Evolutionary conservation across 2,113 vertebrate genomes (phyloP).

Genomic region (Marmota monax): DNA sequence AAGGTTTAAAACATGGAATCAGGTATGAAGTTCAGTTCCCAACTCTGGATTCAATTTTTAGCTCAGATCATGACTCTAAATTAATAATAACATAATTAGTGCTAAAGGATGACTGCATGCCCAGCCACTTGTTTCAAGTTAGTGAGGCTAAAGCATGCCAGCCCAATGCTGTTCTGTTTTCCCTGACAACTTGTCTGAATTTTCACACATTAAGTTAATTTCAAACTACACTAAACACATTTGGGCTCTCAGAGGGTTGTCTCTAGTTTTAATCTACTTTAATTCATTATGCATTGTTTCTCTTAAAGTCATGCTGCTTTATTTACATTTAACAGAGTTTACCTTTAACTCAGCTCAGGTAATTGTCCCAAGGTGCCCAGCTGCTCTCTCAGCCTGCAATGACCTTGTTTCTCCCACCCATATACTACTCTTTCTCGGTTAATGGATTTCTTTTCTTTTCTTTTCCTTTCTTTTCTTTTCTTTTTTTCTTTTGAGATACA

Average conservation of each 20-base stretch:
- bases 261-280: constrained; percentile 63
- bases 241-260: constrained; percentile 39
- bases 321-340: constrained; percentile 66
- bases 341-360: constrained; percentile 30
- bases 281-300: constrained; percentile 34
- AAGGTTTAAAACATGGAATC: neutral
- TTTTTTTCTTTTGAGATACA: neutral
- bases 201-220: constrained; percentile 54
- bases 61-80: neutral
- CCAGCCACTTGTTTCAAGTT: neutral
- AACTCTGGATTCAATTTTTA: neutral
- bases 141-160: neutral
- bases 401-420: neutral
- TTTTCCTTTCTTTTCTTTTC: neutral
- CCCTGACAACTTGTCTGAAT: neutral
- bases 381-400: neutral
- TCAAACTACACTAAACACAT: constrained; percentile 51
- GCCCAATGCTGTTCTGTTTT: neutral
- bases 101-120: neutral
- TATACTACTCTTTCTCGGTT: neutral
- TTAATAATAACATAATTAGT: neutral
- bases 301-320: constrained; percentile 49
- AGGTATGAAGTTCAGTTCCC: neutral
- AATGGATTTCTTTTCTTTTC: too few relatives aligned
- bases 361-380: neutral